Base-by-base conservation (phyloP, 1,140 invertebrate species). In the Orchestia grillus region DNA sequence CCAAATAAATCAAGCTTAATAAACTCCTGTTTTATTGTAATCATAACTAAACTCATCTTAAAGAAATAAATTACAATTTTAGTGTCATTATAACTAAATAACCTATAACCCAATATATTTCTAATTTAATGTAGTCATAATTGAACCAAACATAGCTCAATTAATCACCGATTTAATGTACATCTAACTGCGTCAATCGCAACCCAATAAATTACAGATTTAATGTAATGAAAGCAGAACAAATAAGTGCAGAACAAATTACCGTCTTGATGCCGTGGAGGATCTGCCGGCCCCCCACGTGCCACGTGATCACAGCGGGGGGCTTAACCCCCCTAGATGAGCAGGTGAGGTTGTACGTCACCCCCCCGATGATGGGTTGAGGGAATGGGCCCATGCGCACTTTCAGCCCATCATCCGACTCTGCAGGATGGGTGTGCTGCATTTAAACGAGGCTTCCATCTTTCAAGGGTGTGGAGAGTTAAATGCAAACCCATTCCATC, bases 311-410 rank as follows among this genome's bases (percentile, higher is more conserved):
- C 19, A 91, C 88, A 3, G 88, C 8, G 8, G 88, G 88, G 44
- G 88, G 88, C 41, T 91, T 91, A 41, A 91, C 88, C 11, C 88
- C 88, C 44, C 4, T 4, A 8, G 88, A 23, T 4, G 41, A 42
- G 88, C 88, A 91, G 41, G 88, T 91, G 41, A 91, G 41, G 88
- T 91, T 91, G 88, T 91, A 91, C 41, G 92, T 94, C 92, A 94
- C 44, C 15, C 92, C 92, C 11, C 92, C 92, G 44, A 94, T 94
- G 92, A 94, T 47, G 92, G 92, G 92, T n/a, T 94, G 92, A 8
- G 92, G 92, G 43, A 94, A 94, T 44, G 43, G 19, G 11, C 92
- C 44, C 92, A 94, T 94, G 36, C 92, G 92, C 92, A 94, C 92
- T 44, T 94, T 45, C 44, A 94, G 44, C 44, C 92, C 92, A n/a